Base-by-base conservation (phyloP, 2,797 vertebrate genomes). In the Hypotaenidia philippensis region DNA sequence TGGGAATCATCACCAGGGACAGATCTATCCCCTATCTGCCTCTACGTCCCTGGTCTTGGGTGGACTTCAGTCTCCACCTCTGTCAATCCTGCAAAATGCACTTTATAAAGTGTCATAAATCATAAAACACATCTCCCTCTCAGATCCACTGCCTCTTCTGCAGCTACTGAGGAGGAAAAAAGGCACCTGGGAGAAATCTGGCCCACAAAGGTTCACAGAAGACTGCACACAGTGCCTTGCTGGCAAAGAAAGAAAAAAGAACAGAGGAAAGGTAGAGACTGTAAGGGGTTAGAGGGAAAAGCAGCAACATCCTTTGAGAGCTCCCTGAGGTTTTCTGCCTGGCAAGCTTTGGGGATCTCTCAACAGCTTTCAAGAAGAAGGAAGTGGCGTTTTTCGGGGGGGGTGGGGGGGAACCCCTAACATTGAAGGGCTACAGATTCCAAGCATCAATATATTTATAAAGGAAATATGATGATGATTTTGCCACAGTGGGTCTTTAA, bases 131-230 rank as follows among this genome's bases (percentile, higher is more conserved):
- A 71, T 70, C 68, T 66, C 10, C 50, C 87, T 76, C 82, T 94
- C 96, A 95, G 90, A 96, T 94, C 92, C 84, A 53, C 79, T 82
- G 92, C 93, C 94, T 94, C 89, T 90, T 90, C 93, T 65, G 50
- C 77, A 80, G 78, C 87, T 96, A 81, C 93, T 86, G 91, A 70
- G 86, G 86, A 96, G 88, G 95, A 97, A 96, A 93, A 92, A 93
- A 96, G 94, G 94, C 95, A 96, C 95, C 92, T 82, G 94, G 92
- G 95, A 97, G 91, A 96, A 96, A 94, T 74, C 87, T 69, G 89
- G 89, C 75, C 94, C 85, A 88, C 80, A 79, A 95, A 97, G 96
- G 95, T 97, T 97, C 94, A 95, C 85, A 96, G 89, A 93, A 97
- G 92, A 97, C 64, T 96, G 96, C 97, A 87, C 96, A 97, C 94